phyloP scores from a whole-genome alignment of 2,888 invertebrate genomes.

The Epinotia bilunana region DNA sequence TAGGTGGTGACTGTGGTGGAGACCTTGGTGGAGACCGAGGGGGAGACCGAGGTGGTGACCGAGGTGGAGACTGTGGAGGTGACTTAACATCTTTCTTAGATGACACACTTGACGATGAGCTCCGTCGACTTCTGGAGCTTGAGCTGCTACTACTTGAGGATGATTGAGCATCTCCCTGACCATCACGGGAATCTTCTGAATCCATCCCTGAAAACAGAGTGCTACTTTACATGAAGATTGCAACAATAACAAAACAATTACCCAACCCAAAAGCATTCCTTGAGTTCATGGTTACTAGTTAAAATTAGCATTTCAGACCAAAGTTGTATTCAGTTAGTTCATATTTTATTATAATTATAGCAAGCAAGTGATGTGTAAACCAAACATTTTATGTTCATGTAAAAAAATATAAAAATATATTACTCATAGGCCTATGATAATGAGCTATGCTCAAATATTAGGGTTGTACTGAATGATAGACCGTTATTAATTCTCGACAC shows the following conservation, averaged over 20 bases:
- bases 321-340: constrained; percentile 39
- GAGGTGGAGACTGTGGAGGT: constrained; percentile 59
- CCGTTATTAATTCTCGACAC: constrained; percentile 16
- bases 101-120: constrained; percentile 75
- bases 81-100: constrained; percentile 74
- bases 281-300: constrained; percentile 29
- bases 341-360: constrained; percentile 27
- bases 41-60: constrained; percentile 53
- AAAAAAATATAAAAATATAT: constrained; percentile 3
- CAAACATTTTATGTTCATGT: constrained; percentile 23
- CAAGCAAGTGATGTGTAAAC: constrained; percentile 37
- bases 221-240: constrained; percentile 53
- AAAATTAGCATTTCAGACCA: constrained; percentile 35
- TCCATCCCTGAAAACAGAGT: constrained; percentile 82
- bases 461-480: not conserved
- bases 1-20: constrained; percentile 51
- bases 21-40: constrained; percentile 36
- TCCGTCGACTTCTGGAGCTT: constrained; percentile 74
- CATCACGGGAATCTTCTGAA: constrained; percentile 86
- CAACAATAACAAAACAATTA: constrained; percentile 35
- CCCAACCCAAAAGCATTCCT: constrained; percentile 55
- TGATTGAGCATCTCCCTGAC: constrained; percentile 70
- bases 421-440: not conserved
- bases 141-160: constrained; percentile 81
- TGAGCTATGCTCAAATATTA: not conserved